A percentile compares a stretch with the other conserved stretches of the same genome.
Conservation (phyloP, 2,888 invertebrate species). For the Cryptosula pallasiana region DNA sequence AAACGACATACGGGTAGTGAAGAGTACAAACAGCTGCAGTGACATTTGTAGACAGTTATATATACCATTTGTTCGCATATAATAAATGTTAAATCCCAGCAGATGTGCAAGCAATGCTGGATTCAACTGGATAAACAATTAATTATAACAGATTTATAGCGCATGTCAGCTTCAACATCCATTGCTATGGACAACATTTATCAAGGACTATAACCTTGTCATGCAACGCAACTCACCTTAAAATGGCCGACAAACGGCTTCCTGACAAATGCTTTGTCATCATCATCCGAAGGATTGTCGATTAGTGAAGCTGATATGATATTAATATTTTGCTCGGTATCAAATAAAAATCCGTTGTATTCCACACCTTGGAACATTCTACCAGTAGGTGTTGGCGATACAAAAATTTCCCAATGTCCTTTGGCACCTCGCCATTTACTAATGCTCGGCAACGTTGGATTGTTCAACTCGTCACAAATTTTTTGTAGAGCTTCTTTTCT, state of each 20-base stretch:
- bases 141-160: too few relatives aligned
- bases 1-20: too few relatives aligned
- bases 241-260: conserved; percentile 39
- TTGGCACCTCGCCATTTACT: conserved; percentile 53
- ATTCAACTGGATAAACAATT: too few relatives aligned
- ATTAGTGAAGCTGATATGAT: conserved; percentile 35
- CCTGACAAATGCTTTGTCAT: conserved; percentile 33
- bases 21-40: too few relatives aligned
- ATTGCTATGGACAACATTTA: too few relatives aligned
- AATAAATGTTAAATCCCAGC: too few relatives aligned
- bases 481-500: conserved; percentile 65
- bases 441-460: conserved; percentile 44
- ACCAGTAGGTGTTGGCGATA: conserved; percentile 38
- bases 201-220: background rate
- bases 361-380: conserved; percentile 39
- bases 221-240: conserved; percentile 32
- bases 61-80: too few relatives aligned
- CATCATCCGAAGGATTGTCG: conserved; percentile 30
- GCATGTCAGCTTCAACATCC: too few relatives aligned
- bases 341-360: conserved; percentile 47
- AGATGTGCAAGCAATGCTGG: too few relatives aligned
- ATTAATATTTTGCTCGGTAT: conserved; percentile 40
- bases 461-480: conserved; percentile 49
- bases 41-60: too few relatives aligned
- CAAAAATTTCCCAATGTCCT: conserved; percentile 60